Conservation (phyloP, 2,113 vertebrate species). For the Chauna torquata region DNA sequence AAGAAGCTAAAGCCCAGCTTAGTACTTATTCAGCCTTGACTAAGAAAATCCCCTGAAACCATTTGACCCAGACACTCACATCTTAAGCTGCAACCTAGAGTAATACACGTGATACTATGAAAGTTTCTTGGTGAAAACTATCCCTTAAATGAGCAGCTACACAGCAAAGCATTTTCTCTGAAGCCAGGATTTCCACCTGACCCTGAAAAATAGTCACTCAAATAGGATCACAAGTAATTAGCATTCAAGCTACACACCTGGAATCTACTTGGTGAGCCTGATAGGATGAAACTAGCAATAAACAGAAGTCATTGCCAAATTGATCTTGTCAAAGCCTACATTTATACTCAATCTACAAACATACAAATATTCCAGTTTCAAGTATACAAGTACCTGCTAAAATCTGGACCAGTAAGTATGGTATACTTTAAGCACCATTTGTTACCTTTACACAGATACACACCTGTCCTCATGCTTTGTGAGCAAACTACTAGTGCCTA, state of each 20-base stretch:
- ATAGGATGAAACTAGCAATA: not conserved
- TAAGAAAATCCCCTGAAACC: not conserved
- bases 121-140: not conserved
- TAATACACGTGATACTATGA: rapidly evolving
- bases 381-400: not conserved
- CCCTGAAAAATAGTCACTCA: not conserved
- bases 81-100: not conserved
- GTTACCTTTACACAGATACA: not conserved
- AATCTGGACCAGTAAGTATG: not conserved
- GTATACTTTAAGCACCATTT: not conserved
- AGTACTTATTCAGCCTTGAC: not conserved
- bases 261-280: not conserved
- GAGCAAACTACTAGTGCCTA: not conserved
- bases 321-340: not conserved
- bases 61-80: not conserved
- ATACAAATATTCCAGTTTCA: not conserved
- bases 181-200: not conserved
- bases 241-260: not conserved
- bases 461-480: not conserved
- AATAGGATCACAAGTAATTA: not conserved
- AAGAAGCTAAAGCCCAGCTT: not conserved
- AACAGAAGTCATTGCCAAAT: not conserved
- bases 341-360: not conserved
- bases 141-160: not conserved
- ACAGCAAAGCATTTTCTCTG: not conserved